phyloP scores from a whole-genome alignment of 2,888 invertebrate species.

The Mesopsocus fuscifrons region DNA sequence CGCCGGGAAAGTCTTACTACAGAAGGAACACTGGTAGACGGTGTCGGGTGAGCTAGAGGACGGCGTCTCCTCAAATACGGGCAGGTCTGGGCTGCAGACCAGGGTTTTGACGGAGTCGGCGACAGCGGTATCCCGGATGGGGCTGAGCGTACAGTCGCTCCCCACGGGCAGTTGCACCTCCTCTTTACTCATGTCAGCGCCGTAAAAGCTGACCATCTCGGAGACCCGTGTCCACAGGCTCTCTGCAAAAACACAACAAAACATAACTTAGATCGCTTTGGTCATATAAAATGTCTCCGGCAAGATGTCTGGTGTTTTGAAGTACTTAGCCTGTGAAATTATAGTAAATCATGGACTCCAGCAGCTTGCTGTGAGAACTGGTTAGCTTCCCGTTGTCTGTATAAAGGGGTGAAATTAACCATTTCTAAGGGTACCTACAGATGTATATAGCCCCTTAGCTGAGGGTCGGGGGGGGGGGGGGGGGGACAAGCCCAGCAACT shows the following conservation, averaged over 20 bases:
- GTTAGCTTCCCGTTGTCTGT: no score
- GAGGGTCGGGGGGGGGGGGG: no score
- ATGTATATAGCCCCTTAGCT: no score
- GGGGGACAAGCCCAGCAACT: no score
- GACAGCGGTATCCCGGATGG: constrained; percentile 19
- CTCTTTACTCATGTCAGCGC: constrained; percentile 18
- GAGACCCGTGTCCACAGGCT: constrained; percentile 27
- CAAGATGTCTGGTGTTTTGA: not conserved
- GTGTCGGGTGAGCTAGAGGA: constrained; percentile 19
- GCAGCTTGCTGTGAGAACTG: no score
- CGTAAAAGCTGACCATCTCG: constrained; percentile 33
- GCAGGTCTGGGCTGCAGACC: constrained; percentile 38
- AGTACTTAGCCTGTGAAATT: constrained; percentile 11
- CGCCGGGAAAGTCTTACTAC: constrained; percentile 54
- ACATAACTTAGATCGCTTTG: constrained; percentile 23
- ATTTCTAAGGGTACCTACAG: no score
- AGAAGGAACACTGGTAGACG: constrained; percentile 44
- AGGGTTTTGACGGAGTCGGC: constrained; percentile 29
- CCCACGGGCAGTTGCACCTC: constrained; percentile 23
- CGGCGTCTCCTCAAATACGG: constrained; percentile 22
- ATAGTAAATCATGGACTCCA: no score
- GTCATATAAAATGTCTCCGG: no score
- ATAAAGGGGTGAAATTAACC: no score
- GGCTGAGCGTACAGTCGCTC: constrained; percentile 22
- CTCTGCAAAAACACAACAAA: constrained; percentile 27